Evolutionary conservation across 2,113 vertebrate species (phyloP).

Genomic region (Melozone crissalis): DNA sequence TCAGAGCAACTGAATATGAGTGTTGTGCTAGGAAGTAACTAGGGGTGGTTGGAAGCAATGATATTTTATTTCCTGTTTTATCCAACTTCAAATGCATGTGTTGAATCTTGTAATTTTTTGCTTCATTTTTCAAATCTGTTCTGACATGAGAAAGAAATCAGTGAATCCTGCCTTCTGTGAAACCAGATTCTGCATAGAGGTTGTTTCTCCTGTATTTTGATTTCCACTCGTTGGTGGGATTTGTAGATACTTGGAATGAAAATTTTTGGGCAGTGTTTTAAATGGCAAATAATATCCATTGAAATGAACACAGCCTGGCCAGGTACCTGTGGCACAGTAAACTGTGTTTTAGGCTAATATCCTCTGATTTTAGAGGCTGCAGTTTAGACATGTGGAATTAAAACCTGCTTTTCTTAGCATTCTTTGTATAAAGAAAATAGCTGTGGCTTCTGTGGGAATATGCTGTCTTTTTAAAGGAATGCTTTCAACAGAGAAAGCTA

Average conservation of each 20-base stretch:
- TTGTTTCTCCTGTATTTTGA: background rate
- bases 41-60: background rate
- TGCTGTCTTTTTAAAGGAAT: background rate
- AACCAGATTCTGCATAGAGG: background rate
- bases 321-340: background rate
- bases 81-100: background rate
- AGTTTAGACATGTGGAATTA: background rate
- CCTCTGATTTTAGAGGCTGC: background rate
- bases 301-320: background rate
- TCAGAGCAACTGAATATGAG: background rate
- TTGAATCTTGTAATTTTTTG: background rate
- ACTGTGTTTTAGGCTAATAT: background rate
- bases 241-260: background rate
- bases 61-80: background rate
- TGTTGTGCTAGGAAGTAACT: background rate
- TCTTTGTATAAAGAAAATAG: background rate
- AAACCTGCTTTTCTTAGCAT: slow-evolving; percentile 4
- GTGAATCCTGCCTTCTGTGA: background rate
- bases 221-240: background rate
- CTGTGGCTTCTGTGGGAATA: background rate
- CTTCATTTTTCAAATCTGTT: background rate
- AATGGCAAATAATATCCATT: background rate
- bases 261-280: background rate
- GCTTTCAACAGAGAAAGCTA: background rate
- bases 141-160: background rate